phyloP scores from a whole-genome alignment of 2,797 vertebrate genomes.

The Lepus townsendii region DNA sequence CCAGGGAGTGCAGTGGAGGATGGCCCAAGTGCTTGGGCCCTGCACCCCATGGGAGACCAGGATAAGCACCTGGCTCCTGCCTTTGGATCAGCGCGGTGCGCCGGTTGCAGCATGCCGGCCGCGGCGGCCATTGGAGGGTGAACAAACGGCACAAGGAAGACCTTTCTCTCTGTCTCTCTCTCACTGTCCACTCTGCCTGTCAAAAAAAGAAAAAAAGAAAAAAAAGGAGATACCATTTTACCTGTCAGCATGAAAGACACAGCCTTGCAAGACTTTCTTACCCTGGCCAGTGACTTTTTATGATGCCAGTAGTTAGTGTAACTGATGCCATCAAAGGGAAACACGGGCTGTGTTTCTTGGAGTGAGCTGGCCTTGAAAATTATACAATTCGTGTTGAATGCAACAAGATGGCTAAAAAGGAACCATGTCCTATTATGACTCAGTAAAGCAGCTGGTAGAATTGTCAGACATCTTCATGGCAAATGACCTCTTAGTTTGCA shows the following conservation, averaged over 20 bases:
- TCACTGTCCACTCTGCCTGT: too few relatives aligned
- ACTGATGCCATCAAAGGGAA: constrained; percentile 32
- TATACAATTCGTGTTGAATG: background rate
- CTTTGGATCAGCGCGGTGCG: too few relatives aligned
- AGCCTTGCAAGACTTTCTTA: constrained; percentile 6
- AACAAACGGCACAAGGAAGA: too few relatives aligned
- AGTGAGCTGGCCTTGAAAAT: background rate
- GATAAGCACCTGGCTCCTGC: too few relatives aligned
- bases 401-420: background rate
- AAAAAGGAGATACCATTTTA: constrained; percentile 5
- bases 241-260: constrained; percentile 25
- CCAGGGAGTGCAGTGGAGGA: too few relatives aligned
- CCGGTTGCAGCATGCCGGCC: too few relatives aligned
- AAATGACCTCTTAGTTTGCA: background rate
- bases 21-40: too few relatives aligned
- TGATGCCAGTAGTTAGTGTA: constrained; percentile 6
- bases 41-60: too few relatives aligned
- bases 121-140: too few relatives aligned
- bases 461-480: background rate
- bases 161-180: too few relatives aligned
- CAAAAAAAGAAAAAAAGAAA: too few relatives aligned
- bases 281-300: constrained; percentile 29
- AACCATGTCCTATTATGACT: background rate
- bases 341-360: constrained; percentile 3
- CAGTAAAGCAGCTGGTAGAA: background rate